Percentiles rank a stretch among this genome's conserved stretches.
Evolutionary conservation across 2,888 invertebrate species (phyloP).

Genomic region (Netelia virgata): DNA sequence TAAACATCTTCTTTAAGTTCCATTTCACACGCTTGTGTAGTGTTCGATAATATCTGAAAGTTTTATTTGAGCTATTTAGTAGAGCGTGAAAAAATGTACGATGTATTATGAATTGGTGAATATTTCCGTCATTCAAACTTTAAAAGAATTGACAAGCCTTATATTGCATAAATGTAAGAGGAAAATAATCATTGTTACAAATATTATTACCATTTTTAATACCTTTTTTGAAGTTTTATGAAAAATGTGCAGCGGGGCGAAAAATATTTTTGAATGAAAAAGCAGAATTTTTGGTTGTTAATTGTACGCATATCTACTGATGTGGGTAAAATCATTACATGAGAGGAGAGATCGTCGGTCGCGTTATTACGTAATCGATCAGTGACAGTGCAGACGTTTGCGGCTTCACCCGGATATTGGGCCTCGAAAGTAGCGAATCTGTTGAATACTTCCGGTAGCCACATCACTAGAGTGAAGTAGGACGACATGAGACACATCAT

Average conservation of each 20-base stretch:
- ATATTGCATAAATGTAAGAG: too few relatives aligned
- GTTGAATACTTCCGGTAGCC: slow-evolving; percentile 94
- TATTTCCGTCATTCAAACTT: too few relatives aligned
- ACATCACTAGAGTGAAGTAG: slow-evolving; percentile 95
- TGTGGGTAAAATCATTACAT: slow-evolving; percentile 5
- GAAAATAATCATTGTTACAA: too few relatives aligned
- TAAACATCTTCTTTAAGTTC: slow-evolving; percentile 89
- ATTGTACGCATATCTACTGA: background rate
- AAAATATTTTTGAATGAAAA: background rate
- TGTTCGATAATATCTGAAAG: slow-evolving; percentile 66
- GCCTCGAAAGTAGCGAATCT: slow-evolving; percentile 91
- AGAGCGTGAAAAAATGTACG: background rate
- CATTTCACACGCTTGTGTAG: slow-evolving; percentile 87
- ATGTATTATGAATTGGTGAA: too few relatives aligned
- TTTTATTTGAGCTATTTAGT: background rate
- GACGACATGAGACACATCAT: slow-evolving; percentile 94
- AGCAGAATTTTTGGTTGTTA: background rate
- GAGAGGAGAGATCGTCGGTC: slow-evolving; percentile 16
- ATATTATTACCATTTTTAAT: too few relatives aligned
- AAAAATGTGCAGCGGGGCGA: background rate
- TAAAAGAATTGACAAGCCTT: too few relatives aligned
- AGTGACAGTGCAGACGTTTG: slow-evolving; percentile 91
- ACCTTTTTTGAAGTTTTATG: too few relatives aligned
- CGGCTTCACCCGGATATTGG: slow-evolving; percentile 88
- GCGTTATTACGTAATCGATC: slow-evolving; percentile 30